Percentiles rank a stretch among this genome's conserved stretches.
phyloP scores from a whole-genome alignment of 2,113 vertebrate species.

The Vulpes vulpes region DNA sequence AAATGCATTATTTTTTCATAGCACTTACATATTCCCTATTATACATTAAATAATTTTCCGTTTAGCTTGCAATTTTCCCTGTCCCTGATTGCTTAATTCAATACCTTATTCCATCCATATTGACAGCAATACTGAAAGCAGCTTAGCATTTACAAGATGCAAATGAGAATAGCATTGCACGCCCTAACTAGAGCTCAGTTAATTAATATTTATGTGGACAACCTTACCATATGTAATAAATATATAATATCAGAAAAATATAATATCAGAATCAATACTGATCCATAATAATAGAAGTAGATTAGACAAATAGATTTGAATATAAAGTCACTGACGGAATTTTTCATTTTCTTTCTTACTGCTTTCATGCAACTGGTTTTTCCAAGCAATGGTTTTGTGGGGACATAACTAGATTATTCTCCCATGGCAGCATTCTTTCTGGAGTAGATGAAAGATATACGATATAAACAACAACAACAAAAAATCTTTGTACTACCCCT shows the following conservation, averaged over 20 bases:
- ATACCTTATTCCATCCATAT: background rate
- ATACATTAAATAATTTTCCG: slow-evolving; percentile 31
- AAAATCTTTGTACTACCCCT: background rate
- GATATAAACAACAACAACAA: background rate
- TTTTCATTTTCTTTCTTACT: background rate
- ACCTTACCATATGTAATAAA: background rate
- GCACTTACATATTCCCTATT: background rate
- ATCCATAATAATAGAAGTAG: background rate
- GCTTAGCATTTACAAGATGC: background rate
- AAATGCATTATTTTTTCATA: background rate
- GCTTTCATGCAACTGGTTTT: background rate
- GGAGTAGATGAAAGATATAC: background rate
- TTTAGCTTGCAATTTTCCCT: background rate
- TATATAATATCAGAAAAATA: background rate
- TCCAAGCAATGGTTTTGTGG: background rate
- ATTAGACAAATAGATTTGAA: background rate
- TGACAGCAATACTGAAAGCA: slow-evolving; percentile 28
- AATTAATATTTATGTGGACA: slow-evolving; percentile 52
- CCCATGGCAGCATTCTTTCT: background rate
- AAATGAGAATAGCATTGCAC: background rate
- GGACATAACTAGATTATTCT: slow-evolving; percentile 17
- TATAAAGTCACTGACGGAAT: background rate
- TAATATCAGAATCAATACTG: background rate
- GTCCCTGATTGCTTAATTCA: slow-evolving; percentile 27
- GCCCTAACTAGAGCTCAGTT: background rate